Percentiles rank a stretch among this genome's conserved stretches.
Evolutionary conservation across 1,140 invertebrate species (phyloP).

Genomic region (Heliconius eleuchia): DNA sequence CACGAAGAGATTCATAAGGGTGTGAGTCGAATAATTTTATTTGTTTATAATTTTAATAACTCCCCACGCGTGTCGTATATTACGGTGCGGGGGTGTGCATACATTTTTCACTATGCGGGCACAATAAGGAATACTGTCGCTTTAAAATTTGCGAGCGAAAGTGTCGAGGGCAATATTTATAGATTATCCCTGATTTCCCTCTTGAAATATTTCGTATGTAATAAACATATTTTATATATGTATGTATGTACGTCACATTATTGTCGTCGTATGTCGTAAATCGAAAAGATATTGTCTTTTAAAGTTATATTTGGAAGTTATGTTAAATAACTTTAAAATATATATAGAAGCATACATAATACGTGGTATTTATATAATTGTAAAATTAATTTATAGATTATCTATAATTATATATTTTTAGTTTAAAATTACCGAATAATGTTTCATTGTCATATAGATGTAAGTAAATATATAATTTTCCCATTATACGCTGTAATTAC

Average conservation of each 20-base stretch:
- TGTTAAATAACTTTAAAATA: not conserved
- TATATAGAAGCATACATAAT: no score
- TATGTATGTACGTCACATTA: conserved; percentile 31
- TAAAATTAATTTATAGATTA: no score
- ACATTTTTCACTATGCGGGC: conserved; percentile 67
- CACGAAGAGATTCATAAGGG: conserved; percentile 55
- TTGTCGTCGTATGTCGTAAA: conserved; percentile 18
- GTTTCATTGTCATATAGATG: no score
- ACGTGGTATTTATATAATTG: no score
- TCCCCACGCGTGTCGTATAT: conserved; percentile 60
- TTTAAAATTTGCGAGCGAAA: conserved; percentile 67
- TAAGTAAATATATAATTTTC: no score
- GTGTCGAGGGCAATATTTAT: conserved; percentile 67
- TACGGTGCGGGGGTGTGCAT: conserved; percentile 59
- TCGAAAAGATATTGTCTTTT: conserved; percentile 2
- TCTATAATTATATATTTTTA: no score
- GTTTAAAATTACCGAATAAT: no score
- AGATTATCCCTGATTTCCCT: conserved; percentile 73
- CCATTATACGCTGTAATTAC: no score
- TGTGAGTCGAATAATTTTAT: conserved; percentile 76
- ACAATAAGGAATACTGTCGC: conserved; percentile 77
- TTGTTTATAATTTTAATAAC: conserved; percentile 81
- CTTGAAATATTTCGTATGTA: conserved; percentile 56
- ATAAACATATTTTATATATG: conserved; percentile 59
- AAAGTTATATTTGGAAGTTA: not conserved